phyloP scores from a whole-genome alignment of 2,797 vertebrate species.

The Babyrousa celebensis region DNA sequence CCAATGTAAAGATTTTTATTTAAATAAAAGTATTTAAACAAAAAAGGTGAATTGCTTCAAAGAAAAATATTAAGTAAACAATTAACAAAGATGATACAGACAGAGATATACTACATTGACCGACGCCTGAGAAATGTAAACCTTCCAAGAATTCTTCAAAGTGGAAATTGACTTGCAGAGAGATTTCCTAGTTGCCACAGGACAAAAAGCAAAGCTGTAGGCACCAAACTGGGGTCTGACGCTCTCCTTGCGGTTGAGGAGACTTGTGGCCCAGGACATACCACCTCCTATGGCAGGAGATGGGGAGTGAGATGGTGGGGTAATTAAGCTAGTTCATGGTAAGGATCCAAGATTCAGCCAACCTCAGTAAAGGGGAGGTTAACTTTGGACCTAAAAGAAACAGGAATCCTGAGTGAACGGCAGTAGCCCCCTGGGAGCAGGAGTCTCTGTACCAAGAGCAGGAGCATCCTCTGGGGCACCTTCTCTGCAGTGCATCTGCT shows the following conservation, averaged over 20 bases:
- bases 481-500: fast-evolving
- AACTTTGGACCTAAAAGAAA: neutral
- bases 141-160: neutral
- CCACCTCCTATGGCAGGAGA: neutral
- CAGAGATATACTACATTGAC: too few species aligned
- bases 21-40: slow-evolving; percentile 69
- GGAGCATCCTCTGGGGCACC: fast-evolving
- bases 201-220: neutral
- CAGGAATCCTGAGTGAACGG: neutral
- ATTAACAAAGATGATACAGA: neutral
- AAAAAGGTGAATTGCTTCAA: slow-evolving; percentile 50
- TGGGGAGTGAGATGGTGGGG: fast-evolving
- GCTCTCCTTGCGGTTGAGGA: neutral
- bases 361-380: neutral
- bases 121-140: neutral
- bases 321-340: neutral
- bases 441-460: neutral
- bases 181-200: neutral
- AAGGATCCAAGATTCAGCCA: neutral
- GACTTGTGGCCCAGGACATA: neutral
- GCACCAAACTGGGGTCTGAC: fast-evolving
- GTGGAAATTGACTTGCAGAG: neutral
- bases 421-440: neutral
- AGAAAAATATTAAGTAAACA: slow-evolving; percentile 46
- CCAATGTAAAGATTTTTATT: slow-evolving; percentile 22